These are phyloP conservation scores for Hydropsyche tenuis DNA, from an alignment of 1,140 invertebrate species.

Conservation along the genomic window DNA sequence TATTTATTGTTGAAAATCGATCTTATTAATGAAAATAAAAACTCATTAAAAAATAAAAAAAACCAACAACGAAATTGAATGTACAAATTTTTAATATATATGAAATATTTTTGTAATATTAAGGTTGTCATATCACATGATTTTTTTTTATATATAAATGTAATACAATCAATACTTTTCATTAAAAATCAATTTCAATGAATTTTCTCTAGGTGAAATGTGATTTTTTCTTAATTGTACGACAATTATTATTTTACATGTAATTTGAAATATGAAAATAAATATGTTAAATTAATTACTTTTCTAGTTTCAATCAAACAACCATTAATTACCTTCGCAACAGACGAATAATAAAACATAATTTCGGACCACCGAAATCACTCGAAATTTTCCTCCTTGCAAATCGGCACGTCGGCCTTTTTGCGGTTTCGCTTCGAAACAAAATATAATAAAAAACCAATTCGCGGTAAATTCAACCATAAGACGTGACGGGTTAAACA, in stretches of 20 bases:
- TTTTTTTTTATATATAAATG: background rate
- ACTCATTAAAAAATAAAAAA: too few species aligned
- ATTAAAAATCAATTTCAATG: constrained; percentile 11
- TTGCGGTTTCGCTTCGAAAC: constrained; percentile 37
- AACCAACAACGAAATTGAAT: constrained; percentile 4
- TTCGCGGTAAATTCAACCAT: constrained; percentile 22
- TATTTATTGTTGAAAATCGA: constrained; percentile 13
- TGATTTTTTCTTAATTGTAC: constrained; percentile 23
- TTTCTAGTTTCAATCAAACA: too few species aligned
- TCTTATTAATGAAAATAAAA: background rate
- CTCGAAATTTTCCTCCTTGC: background rate
- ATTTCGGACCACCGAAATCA: too few species aligned
- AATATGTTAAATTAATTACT: constrained; percentile 12
- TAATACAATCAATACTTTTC: background rate
- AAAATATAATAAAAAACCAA: background rate
- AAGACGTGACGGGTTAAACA: constrained; percentile 34
- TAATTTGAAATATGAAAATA: constrained; percentile 31
- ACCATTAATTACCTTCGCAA: too few species aligned
- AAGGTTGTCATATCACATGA: background rate
- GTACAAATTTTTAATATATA: constrained; percentile 19
- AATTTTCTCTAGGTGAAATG: constrained; percentile 17
- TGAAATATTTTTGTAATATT: constrained; percentile 2
- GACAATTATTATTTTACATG: constrained; percentile 30
- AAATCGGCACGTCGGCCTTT: constrained; percentile 17
- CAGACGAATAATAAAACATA: too few species aligned